Evolutionary conservation across 2,888 invertebrate species (phyloP), one percentile per base, ranked within the genome.

Genomic region (Petrophora chlorosata): DNA sequence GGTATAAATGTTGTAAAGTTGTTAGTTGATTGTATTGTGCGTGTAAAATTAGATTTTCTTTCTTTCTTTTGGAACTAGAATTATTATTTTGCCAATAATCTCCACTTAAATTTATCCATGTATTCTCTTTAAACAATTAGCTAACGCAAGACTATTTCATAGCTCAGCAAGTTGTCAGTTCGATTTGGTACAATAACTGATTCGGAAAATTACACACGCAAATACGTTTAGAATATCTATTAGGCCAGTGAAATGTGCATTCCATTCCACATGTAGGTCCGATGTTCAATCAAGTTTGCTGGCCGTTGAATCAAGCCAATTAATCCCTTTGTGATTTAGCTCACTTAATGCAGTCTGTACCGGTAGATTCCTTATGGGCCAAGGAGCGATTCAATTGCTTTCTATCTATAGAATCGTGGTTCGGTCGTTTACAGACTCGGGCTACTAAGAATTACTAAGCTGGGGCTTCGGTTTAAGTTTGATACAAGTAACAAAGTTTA

Each of bases 281-380:
- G 25, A 34, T 69, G 65, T 67, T 66, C 66, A 66, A 59, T 69
- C 69, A 69, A 65, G 69, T 70, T 64, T 65, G 61, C 66, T 53
- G 58, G 59, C 63, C 60, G 63, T 60, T 61, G 67, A 70, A 64
- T 64, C 60, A 62, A 63, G 53, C 45, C 67, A 70, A 74, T 70
- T 66, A 70, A 70, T 68, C 62, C 67, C 69, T 71, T 71, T 76
- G 72, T 68, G 63, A 67, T 67, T 63, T 59, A 54, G 52, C 54
- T 66, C 62, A 57, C 53, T 60, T 56, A 53, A 53, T 47, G 40
- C 52, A 47, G 48, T 36, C 34, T 26, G 22, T 23, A 16, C 19
- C 9, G n/a, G 25, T 17, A 41, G 42, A 23, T 40, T 44, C 30
- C 49, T 53, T 60, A 50, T 16, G 25, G n/a, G 32, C 29, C 26